Evolutionary conservation across 2,113 vertebrate species (phyloP), one percentile per base, ranked within the genome.

Genomic region (Chlamydotis undulata): DNA sequence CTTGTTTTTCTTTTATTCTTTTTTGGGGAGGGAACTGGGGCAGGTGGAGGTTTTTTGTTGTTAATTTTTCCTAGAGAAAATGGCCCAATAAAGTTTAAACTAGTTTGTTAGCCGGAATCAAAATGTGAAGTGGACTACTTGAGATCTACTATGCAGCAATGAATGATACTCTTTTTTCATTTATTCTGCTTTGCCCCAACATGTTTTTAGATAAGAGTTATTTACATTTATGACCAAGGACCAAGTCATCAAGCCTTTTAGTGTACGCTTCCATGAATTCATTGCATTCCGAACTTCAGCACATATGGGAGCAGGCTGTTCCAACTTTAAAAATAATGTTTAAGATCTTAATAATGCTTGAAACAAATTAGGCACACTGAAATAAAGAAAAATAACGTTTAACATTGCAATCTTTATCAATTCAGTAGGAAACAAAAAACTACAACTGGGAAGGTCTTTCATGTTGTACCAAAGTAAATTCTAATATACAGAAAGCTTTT

Each of bases 31-130:
- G 18, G 29, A 4, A 10, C 9, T 25, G 22, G 2, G 6, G 12
- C 53, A 5, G 24, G 24, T 43, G 23, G 12, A 4, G 1, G 2
- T 33, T 3, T 6, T 12, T n/a, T 16, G 0, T 3, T 24, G 22
- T 50, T 50, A 23, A 23, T 19, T 65, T 83, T 37, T 2, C 6
- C 5, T 23, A 35, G 19, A 68, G 31, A 84, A 84, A 55, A 9
- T 23, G 9, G 3, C 6, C 16, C 14, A 49, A 15, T 24, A 39
- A 81, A 49, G 1, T 39, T 77, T 55, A 64, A 55, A 28, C 2
- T 52, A 53, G 0, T 29, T 28, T 1, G 0, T 37, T 8, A 69
- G 11, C 33, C 65, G 25, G 33, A 71, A 71, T 14, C 4, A 75
- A 90, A 80, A 67, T 24, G 3, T 45, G 26, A 81, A 59, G 9